These are phyloP conservation scores for Clupea harengus DNA, from an alignment of 2,113 vertebrate genomes.

Conservation along the genomic window DNA sequence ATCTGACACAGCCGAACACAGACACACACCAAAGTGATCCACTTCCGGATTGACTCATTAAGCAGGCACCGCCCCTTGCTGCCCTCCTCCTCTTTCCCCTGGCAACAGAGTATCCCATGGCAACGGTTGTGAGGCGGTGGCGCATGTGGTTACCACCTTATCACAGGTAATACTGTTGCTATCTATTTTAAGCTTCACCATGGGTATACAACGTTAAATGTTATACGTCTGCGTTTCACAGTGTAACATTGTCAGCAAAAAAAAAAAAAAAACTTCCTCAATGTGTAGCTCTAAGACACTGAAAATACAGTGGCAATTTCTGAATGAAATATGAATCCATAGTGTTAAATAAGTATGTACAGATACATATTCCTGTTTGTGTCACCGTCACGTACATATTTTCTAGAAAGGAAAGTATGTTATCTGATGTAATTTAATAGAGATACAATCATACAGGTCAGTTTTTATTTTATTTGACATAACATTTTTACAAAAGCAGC, in stretches of 20 bases:
- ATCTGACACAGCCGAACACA: constrained; percentile 38
- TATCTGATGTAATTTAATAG: neutral
- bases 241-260: too few species aligned
- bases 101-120: constrained; percentile 58
- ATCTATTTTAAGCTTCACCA: too few species aligned
- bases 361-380: too few species aligned
- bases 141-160: neutral
- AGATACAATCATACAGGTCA: neutral
- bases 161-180: neutral
- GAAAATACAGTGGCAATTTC: too few species aligned
- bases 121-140: constrained; percentile 45
- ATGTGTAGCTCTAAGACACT: too few species aligned
- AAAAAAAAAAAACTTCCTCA: too few species aligned
- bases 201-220: neutral
- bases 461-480: neutral
- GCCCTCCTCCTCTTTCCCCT: constrained; percentile 47
- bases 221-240: constrained; percentile 5
- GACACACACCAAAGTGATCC: constrained; percentile 35
- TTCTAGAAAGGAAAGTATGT: too few species aligned
- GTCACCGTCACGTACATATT: too few species aligned
- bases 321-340: too few species aligned
- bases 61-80: constrained; percentile 37
- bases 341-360: too few species aligned
- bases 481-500: neutral
- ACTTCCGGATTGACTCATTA: constrained; percentile 67